Percentiles rank a stretch among this genome's conserved stretches.
Evolutionary conservation across 2,113 vertebrate genomes (phyloP).

Genomic region (Cardinalis cardinalis): DNA sequence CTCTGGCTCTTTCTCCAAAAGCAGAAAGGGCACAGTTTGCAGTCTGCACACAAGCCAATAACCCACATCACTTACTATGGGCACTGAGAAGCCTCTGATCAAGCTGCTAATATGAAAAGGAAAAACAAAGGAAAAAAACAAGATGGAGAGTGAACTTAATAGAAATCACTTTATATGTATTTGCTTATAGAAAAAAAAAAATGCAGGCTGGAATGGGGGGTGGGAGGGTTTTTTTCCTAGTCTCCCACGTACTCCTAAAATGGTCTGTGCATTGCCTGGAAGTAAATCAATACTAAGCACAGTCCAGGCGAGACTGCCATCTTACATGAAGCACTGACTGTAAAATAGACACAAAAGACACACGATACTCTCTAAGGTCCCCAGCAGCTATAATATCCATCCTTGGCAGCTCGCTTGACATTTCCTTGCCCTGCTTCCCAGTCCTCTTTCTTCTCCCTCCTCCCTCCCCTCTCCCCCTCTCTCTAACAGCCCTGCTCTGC

Average conservation of each 20-base stretch:
- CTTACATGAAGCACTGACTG: constrained; percentile 77
- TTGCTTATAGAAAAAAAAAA: constrained; percentile 9
- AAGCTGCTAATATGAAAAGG: neutral
- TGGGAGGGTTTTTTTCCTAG: neutral
- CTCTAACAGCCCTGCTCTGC: constrained; percentile 77
- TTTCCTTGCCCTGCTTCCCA: constrained; percentile 84
- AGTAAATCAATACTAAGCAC: constrained; percentile 76
- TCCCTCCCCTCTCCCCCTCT: constrained; percentile 28
- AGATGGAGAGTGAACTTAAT: neutral
- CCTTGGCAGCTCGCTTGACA: constrained; percentile 89
- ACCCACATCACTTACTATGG: neutral
- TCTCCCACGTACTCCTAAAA: constrained; percentile 62
- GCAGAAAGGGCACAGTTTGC: neutral
- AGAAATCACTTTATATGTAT: neutral
- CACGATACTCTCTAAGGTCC: constrained; percentile 79
- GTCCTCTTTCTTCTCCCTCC: constrained; percentile 60
- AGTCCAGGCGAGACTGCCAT: constrained; percentile 76
- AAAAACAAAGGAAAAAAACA: neutral
- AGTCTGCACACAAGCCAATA: neutral
- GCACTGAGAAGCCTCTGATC: neutral
- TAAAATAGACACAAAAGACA: constrained; percentile 83
- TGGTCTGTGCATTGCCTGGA: constrained; percentile 61
- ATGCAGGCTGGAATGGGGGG: neutral
- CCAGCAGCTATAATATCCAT: constrained; percentile 87
- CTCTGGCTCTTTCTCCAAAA: neutral